Conservation (phyloP, 1,140 invertebrate species). For the Dolichoris vasculosae region DNA sequence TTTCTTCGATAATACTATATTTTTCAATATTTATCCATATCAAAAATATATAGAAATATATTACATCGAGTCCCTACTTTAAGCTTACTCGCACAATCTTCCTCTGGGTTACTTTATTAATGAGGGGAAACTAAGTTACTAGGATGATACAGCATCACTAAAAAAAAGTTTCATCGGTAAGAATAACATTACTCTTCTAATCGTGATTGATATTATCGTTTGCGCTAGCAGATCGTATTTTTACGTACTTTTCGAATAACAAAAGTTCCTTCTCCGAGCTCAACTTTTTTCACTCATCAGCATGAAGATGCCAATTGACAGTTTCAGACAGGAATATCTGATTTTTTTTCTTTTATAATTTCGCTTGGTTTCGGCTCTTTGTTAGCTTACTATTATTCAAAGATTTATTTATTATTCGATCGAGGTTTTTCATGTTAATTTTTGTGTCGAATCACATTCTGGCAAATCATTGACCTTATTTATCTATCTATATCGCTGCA, state of each 20-base stretch:
- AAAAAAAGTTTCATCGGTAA: background rate
- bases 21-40: background rate
- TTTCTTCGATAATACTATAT: background rate
- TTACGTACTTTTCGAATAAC: slow-evolving; percentile 5
- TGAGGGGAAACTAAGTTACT: background rate
- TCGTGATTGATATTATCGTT: slow-evolving; percentile 19
- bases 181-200: background rate
- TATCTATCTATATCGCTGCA: background rate
- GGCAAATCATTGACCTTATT: background rate
- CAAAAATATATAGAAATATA: background rate
- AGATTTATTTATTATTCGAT: background rate
- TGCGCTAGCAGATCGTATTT: background rate
- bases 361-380: background rate
- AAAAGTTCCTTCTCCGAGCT: background rate
- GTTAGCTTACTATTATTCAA: background rate
- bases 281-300: slow-evolving; percentile 1
- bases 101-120: background rate
- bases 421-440: background rate
- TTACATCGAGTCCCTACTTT: background rate
- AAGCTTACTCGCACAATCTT: no score
- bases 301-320: background rate
- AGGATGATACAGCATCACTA: background rate
- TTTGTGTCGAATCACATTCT: background rate
- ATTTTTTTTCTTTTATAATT: background rate
- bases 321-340: background rate